These are phyloP conservation scores for Eremophila alpestris DNA, from an alignment of 2,797 vertebrate species.

Conservation along the genomic window DNA sequence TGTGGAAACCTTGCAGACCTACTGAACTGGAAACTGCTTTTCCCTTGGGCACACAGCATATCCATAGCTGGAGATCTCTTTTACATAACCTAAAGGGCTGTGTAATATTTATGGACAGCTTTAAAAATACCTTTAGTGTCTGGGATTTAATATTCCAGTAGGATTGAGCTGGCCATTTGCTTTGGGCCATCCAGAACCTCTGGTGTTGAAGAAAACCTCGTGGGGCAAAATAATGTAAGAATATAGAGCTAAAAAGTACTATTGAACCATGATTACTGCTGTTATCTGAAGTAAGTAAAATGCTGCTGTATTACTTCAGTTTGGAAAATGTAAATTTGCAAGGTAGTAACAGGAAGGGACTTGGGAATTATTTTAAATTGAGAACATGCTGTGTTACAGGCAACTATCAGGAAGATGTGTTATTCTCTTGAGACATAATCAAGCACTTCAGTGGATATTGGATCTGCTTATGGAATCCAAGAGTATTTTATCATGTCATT, in stretches of 20 bases:
- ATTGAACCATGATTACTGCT: background rate
- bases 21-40: background rate
- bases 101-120: background rate
- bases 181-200: background rate
- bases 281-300: background rate
- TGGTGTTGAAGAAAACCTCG: background rate
- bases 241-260: background rate
- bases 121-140: background rate
- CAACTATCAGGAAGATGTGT: background rate
- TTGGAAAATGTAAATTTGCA: background rate
- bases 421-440: background rate
- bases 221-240: background rate
- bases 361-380: background rate
- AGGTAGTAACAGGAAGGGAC: background rate
- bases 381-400: background rate
- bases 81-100: background rate
- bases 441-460: background rate
- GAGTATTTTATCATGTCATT: background rate
- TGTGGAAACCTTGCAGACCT: background rate
- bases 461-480: background rate
- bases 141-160: background rate
- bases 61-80: background rate
- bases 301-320: background rate
- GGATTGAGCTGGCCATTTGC: background rate
- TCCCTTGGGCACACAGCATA: accelerated